Evolutionary conservation across 1,140 invertebrate genomes (phyloP).

Genomic region (Drosophila pruinosa): DNA sequence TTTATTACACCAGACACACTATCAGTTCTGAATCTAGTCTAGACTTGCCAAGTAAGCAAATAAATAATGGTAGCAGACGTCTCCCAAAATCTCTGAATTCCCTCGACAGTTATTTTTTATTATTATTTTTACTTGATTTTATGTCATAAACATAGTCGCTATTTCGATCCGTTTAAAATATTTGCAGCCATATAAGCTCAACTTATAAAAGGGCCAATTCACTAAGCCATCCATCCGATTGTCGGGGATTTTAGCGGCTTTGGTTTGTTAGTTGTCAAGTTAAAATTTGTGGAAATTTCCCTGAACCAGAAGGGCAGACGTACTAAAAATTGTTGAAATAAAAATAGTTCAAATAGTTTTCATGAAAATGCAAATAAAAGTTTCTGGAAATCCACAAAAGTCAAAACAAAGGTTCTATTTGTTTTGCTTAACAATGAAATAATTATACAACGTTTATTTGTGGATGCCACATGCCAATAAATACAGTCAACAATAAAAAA

Average conservation of each 20-base stretch:
- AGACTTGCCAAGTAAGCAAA: neutral
- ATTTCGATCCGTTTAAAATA: neutral
- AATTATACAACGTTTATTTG: conserved; percentile 1
- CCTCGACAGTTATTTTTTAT: no score
- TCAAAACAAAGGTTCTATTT: conserved; percentile 14
- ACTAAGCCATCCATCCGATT: neutral
- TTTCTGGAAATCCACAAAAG: neutral
- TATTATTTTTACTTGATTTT: no score
- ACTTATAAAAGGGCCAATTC: neutral
- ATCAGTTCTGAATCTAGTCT: neutral
- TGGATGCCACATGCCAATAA: conserved; percentile 1
- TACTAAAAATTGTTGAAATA: neutral
- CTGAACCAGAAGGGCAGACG: neutral
- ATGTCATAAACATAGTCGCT: neutral
- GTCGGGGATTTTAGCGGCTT: neutral
- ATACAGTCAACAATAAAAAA: conserved; percentile 44
- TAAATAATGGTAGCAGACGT: neutral
- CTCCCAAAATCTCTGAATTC: neutral
- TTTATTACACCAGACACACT: neutral
- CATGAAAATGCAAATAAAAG: neutral
- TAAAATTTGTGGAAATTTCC: neutral
- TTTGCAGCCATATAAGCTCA: neutral
- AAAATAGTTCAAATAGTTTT: conserved; percentile 3
- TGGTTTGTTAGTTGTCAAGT: neutral
- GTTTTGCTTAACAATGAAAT: conserved; percentile 12